Evolutionary conservation across 1,140 invertebrate species (phyloP).

Genomic region (Danaus plexippus): DNA sequence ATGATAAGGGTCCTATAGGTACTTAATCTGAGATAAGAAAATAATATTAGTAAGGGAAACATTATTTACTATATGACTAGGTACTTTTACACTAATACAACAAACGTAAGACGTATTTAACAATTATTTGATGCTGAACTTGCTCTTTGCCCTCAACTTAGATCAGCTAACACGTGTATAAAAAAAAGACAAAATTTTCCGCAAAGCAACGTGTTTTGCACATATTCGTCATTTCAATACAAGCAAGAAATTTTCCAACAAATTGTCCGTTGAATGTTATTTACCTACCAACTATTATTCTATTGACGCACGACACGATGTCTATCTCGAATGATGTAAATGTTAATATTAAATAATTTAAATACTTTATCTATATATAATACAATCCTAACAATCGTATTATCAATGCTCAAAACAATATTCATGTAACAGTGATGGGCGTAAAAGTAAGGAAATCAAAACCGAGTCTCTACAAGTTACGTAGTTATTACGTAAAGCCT

Average conservation of each 20-base stretch:
- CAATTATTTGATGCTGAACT: neutral
- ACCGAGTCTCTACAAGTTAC: slow-evolving; percentile 62
- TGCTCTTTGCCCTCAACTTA: slow-evolving; percentile 22
- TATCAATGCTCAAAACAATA: slow-evolving; percentile 21
- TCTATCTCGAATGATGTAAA: too few species aligned
- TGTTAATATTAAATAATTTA: too few species aligned
- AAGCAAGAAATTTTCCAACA: slow-evolving; percentile 16
- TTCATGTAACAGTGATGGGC: slow-evolving; percentile 55
- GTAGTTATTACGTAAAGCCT: slow-evolving; percentile 65
- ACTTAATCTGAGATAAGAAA: too few species aligned
- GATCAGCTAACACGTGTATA: slow-evolving; percentile 25
- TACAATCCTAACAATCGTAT: neutral
- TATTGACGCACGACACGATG: slow-evolving; percentile 1
- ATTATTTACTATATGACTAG: too few species aligned
- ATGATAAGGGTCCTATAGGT: too few species aligned
- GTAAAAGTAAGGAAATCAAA: slow-evolving; percentile 70
- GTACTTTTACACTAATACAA: neutral
- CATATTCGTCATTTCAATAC: slow-evolving; percentile 18
- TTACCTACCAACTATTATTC: slow-evolving; percentile 19
- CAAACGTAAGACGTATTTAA: slow-evolving; percentile 7
- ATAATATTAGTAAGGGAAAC: too few species aligned
- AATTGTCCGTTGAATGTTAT: slow-evolving; percentile 15
- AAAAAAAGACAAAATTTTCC: slow-evolving; percentile 29
- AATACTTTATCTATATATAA: too few species aligned
- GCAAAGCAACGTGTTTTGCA: slow-evolving; percentile 26